Evolutionary conservation across 2,113 vertebrate species (phyloP).

Genomic region (Cyanoderma ruficeps): DNA sequence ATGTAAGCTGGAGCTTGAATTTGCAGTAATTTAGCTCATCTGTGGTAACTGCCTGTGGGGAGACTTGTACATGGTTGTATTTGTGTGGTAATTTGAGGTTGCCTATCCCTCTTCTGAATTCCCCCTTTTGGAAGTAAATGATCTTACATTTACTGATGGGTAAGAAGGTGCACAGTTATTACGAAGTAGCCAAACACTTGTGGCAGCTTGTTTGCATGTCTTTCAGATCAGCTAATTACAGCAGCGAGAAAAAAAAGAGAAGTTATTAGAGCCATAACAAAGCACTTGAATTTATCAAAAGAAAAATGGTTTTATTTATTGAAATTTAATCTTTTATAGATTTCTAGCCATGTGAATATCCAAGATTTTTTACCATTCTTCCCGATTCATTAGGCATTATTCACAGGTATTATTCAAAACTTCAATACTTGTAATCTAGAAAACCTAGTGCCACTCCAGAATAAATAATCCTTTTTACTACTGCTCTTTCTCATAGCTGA

Average conservation of each 20-base stretch:
- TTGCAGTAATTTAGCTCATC: constrained; percentile 58
- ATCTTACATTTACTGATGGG: constrained; percentile 54
- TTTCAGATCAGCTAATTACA: constrained; percentile 46
- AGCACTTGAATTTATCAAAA: constrained; percentile 24
- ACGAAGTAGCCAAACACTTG: constrained; percentile 48
- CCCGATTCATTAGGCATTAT: not conserved
- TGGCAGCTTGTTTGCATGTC: constrained; percentile 46
- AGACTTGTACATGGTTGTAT: constrained; percentile 59
- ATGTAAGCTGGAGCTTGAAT: constrained; percentile 46
- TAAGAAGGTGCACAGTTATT: constrained; percentile 40
- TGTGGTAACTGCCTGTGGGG: constrained; percentile 63
- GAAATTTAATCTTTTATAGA: not conserved
- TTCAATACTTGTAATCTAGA: not conserved
- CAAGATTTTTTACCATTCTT: not conserved
- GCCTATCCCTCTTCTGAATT: constrained; percentile 68
- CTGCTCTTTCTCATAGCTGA: not conserved
- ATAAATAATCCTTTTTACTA: not conserved
- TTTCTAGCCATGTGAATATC: not conserved
- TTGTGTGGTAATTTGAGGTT: constrained; percentile 67
- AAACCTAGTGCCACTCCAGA: not conserved
- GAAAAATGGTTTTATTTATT: constrained; percentile 20
- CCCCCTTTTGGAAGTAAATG: constrained; percentile 59
- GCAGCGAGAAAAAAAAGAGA: not conserved
- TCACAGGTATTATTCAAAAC: not conserved
- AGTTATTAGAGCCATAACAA: constrained; percentile 24